phyloP scores from a whole-genome alignment of 2,797 vertebrate species.

The Enteromius mattozi region DNA sequence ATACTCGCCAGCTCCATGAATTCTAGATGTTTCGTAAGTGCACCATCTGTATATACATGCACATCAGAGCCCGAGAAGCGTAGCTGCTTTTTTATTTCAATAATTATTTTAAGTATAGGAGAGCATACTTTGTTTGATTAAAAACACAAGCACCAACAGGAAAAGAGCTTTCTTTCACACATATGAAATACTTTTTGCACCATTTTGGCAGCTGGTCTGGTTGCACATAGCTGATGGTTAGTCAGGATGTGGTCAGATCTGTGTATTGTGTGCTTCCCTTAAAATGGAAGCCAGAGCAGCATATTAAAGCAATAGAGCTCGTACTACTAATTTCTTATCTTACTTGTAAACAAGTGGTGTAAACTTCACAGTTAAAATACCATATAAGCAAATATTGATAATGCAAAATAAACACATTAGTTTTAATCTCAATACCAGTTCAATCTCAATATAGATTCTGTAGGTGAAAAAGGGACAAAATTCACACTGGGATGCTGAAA shows the following conservation, averaged over 20 bases:
- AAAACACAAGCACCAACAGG: neutral
- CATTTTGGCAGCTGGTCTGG: neutral
- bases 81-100: slow-evolving; percentile 32
- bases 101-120: slow-evolving; percentile 21
- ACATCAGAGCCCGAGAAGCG: slow-evolving; percentile 41
- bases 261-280: neutral
- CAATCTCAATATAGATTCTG: neutral
- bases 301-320: neutral
- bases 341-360: neutral
- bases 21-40: slow-evolving; percentile 28
- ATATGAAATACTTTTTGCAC: neutral
- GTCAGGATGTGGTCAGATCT: slow-evolving; percentile 30
- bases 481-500: neutral
- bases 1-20: slow-evolving; percentile 36
- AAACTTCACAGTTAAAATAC: neutral
- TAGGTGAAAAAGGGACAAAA: neutral
- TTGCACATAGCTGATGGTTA: neutral
- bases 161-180: neutral
- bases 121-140: neutral
- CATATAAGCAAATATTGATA: slow-evolving; percentile 16
- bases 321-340: neutral
- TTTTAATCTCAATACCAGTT: neutral
- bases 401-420: neutral
- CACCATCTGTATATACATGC: slow-evolving; percentile 50
- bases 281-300: neutral